A percentile compares a stretch with the other conserved stretches of the same genome.
Conservation (phyloP, 1,140 invertebrate species). For the Euwallacea similis region DNA sequence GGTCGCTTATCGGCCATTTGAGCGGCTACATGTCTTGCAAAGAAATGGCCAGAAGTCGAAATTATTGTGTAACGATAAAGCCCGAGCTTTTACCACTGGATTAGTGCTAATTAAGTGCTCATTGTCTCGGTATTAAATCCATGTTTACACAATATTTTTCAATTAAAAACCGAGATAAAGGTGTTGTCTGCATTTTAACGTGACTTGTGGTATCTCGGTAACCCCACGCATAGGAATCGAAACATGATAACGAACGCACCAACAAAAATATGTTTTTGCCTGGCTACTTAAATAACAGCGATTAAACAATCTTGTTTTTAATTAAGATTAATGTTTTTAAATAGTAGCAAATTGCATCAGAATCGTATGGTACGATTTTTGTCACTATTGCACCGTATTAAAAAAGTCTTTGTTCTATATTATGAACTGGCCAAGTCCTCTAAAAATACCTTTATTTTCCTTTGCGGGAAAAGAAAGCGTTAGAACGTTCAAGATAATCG, state of each 20-base stretch:
- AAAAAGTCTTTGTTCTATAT: no score
- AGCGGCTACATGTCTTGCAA: neutral
- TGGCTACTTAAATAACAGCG: no score
- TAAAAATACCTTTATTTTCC: no score
- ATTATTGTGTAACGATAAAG: neutral
- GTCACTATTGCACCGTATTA: no score
- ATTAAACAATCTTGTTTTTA: no score
- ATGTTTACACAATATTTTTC: constrained; percentile 8
- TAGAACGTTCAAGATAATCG: no score
- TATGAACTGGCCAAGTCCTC: no score
- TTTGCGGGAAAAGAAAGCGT: no score
- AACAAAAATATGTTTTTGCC: neutral
- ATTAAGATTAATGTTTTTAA: no score
- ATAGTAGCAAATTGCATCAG: neutral
- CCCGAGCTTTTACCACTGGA: neutral
- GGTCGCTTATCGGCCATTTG: no score
- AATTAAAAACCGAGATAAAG: constrained; percentile 18
- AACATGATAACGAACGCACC: neutral
- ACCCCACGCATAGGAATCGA: constrained; percentile 3
- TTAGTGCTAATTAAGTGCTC: neutral
- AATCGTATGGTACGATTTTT: neutral
- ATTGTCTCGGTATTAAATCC: neutral
- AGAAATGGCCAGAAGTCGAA: neutral
- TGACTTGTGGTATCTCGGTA: constrained; percentile 1
- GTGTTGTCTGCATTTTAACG: constrained; percentile 4